Evolutionary conservation across 2,797 vertebrate species (phyloP).

Genomic region (Spinus pinus): DNA sequence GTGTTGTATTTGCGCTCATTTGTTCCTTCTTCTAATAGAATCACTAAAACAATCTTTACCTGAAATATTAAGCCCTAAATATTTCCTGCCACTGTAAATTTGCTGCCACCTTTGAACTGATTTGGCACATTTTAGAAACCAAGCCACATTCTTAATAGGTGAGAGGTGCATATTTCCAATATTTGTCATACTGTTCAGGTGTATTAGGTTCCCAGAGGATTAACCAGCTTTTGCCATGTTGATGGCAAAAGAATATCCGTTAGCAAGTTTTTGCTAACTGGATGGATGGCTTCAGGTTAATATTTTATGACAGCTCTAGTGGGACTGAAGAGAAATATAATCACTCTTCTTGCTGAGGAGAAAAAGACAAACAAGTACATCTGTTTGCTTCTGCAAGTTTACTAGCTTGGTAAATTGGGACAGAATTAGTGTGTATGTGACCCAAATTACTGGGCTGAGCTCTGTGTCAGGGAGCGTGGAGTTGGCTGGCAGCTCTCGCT

Average conservation of each 20-base stretch:
- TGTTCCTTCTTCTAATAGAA: background rate
- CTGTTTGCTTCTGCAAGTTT: background rate
- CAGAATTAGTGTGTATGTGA: background rate
- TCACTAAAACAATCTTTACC: background rate
- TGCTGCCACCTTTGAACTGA: conserved; percentile 33
- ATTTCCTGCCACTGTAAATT: conserved; percentile 35
- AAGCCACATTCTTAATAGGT: background rate
- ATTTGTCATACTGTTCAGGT: conserved; percentile 50
- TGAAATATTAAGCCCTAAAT: conserved; percentile 21
- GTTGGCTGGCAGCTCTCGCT: background rate
- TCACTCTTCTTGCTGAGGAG: background rate
- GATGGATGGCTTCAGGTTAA: conserved; percentile 33
- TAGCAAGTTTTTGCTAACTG: conserved; percentile 41
- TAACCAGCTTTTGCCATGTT: conserved; percentile 1
- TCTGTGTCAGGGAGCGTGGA: rapidly evolving
- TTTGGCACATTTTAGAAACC: conserved; percentile 40
- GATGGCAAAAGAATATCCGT: conserved; percentile 24
- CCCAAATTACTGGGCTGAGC: background rate
- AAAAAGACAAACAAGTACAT: background rate
- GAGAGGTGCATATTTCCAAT: background rate
- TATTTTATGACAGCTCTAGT: conserved; percentile 41
- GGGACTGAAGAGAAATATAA: conserved; percentile 36
- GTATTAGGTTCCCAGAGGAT: conserved; percentile 61
- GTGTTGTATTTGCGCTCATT: background rate
- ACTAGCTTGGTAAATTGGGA: background rate